phyloP scores from a whole-genome alignment of 2,888 invertebrate genomes.

The Argyresthia goedartella region DNA sequence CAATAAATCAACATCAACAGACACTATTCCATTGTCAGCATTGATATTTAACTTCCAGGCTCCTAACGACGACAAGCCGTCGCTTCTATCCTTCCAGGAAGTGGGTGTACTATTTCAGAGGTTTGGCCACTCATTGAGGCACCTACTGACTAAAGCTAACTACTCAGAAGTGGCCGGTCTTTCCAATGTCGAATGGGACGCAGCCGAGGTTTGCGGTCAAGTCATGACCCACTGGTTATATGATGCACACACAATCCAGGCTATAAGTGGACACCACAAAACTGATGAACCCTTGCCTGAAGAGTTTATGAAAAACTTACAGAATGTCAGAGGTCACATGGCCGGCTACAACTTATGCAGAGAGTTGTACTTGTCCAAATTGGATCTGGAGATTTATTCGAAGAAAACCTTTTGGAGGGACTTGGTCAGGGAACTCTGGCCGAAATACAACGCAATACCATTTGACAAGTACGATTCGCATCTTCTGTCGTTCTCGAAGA shows the following conservation, averaged over 20 bases:
- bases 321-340: slow-evolving; percentile 78
- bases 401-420: slow-evolving; percentile 86
- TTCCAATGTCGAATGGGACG: slow-evolving; percentile 94
- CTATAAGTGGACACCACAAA: slow-evolving; percentile 81
- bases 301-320: slow-evolving; percentile 74
- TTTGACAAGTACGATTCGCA: slow-evolving; percentile 85
- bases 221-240: slow-evolving; percentile 87
- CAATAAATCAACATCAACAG: slow-evolving; percentile 75
- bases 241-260: slow-evolving; percentile 69
- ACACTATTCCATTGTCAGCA: slow-evolving; percentile 81
- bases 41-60: slow-evolving; percentile 87
- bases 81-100: slow-evolving; percentile 81
- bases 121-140: slow-evolving; percentile 91
- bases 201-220: slow-evolving; percentile 84
- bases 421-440: slow-evolving; percentile 83
- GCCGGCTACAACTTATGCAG: slow-evolving; percentile 83
- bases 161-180: slow-evolving; percentile 89
- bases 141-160: slow-evolving; percentile 84
- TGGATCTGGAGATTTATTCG: slow-evolving; percentile 87
- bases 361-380: slow-evolving; percentile 83
- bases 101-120: slow-evolving; percentile 82
- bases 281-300: slow-evolving; percentile 79
- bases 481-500: slow-evolving; percentile 86
- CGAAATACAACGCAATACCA: slow-evolving; percentile 82
- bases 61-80: slow-evolving; percentile 73